Base-by-base conservation (phyloP, 92 coral and sea anemone genomes). In the Actinernus sp. region DNA sequence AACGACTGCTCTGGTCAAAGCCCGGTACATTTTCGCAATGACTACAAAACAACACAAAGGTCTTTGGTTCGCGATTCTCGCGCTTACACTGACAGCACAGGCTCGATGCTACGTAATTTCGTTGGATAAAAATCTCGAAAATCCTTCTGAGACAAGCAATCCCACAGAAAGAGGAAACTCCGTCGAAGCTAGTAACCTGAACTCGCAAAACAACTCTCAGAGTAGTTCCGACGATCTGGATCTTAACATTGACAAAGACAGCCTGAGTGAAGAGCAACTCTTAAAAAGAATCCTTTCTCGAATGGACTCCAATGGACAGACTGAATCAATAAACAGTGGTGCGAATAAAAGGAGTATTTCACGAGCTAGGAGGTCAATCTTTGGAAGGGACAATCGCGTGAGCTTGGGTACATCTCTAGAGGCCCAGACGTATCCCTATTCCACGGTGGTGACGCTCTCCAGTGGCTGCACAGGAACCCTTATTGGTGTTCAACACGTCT, bases 391-490 rank as follows among this genome's bases (percentile, higher is more conserved):
- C 58, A 58, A 77, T 40, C 92, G 97, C 9, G 86, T 65, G 55
- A 80, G 59, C 63, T 55, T 90, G 39, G 62, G 73, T 11, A 60
- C 92, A 36, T 63, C 89, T 25, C 73, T 39, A 10, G 85, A 70
- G 61, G 97, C 89, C 5, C 92, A 78, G 66, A 71, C 25, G 46
- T 64, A 65, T 57, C 97, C 97, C 1, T 90, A 66, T 72, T 82
- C 83, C 13, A 84, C 87, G 3, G 93, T 83, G 26, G 93, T 90
- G 29, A 79, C 72, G 58, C 70, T 90, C 22, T 74, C 88, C 44
- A 76, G 78, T 68, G 82, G 88, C 21, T 90, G 97, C 48, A 90
- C 90, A 31, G 97, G 97, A 20, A 87, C 93, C 51, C 79, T 90
- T 58, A 81, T 90, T 6, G 92, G 97, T 19, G 61, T 72, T 20